These are phyloP conservation scores for Phoeniculus purpureus DNA, from an alignment of 2,797 vertebrate genomes.

Conservation along the genomic window DNA sequence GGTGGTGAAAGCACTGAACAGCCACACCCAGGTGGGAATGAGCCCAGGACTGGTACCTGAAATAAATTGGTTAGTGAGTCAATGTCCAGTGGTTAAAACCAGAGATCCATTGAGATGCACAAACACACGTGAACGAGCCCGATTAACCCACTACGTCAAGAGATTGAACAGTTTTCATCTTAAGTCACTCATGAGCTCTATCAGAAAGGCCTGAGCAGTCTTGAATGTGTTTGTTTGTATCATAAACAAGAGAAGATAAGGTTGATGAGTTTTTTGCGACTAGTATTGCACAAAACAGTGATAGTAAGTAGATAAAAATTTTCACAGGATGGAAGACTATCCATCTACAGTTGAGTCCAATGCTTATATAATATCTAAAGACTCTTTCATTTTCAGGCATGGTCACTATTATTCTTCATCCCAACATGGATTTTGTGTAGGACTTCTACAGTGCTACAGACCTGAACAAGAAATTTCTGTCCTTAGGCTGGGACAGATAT, in stretches of 20 bases:
- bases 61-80: not conserved
- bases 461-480: not conserved
- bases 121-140: not conserved
- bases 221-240: not conserved
- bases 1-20: conserved; percentile 69
- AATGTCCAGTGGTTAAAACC: not conserved
- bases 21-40: conserved; percentile 71
- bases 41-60: conserved; percentile 63
- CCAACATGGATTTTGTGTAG: not conserved
- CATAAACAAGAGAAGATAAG: not conserved
- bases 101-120: not conserved
- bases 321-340: not conserved
- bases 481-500: not conserved
- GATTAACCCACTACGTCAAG: not conserved
- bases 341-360: not conserved
- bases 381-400: not conserved
- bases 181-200: not conserved
- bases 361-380: not conserved
- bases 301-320: not conserved
- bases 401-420: not conserved
- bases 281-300: not conserved
- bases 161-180: not conserved
- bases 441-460: not conserved
- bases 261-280: rapidly evolving
- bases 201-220: not conserved